A percentile compares a stretch with the other conserved stretches of the same genome.
These are phyloP conservation scores for Nestor notabilis DNA, from an alignment of 2,113 vertebrate species.

Conservation along the genomic window DNA sequence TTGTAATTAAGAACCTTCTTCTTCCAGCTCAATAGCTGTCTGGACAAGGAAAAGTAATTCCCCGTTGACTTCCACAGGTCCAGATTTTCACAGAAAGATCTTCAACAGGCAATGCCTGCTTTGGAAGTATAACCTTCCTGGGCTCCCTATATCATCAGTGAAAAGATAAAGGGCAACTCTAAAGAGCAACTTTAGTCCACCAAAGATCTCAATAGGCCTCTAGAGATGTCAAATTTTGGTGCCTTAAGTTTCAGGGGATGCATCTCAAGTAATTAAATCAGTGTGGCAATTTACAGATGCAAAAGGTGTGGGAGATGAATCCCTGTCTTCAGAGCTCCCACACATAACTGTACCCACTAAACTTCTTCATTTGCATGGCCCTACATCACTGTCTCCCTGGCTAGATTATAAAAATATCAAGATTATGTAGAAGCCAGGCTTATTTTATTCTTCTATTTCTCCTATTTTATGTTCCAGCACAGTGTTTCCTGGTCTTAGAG, in stretches of 20 bases:
- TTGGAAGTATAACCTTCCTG: neutral
- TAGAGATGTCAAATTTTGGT: neutral
- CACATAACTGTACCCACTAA: neutral
- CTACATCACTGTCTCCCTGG: neutral
- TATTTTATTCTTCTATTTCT: neutral
- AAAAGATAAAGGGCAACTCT: neutral
- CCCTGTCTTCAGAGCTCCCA: neutral
- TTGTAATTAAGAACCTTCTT: slow-evolving; percentile 4
- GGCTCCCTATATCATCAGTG: neutral
- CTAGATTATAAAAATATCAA: neutral
- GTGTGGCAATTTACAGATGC: neutral
- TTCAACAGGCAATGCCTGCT: neutral
- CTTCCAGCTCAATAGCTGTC: neutral
- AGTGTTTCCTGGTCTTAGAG: neutral
- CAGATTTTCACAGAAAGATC: neutral
- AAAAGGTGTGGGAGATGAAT: neutral
- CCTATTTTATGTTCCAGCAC: neutral
- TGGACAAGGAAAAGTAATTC: neutral
- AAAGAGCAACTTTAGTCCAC: neutral
- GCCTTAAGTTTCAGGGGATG: neutral
- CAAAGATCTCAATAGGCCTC: neutral
- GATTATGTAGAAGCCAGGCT: neutral
- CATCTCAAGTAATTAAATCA: neutral
- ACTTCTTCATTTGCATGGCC: neutral
- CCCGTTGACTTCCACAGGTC: neutral